Conservation (phyloP, 2,113 vertebrate species). For the Nasalis larvatus region DNA sequence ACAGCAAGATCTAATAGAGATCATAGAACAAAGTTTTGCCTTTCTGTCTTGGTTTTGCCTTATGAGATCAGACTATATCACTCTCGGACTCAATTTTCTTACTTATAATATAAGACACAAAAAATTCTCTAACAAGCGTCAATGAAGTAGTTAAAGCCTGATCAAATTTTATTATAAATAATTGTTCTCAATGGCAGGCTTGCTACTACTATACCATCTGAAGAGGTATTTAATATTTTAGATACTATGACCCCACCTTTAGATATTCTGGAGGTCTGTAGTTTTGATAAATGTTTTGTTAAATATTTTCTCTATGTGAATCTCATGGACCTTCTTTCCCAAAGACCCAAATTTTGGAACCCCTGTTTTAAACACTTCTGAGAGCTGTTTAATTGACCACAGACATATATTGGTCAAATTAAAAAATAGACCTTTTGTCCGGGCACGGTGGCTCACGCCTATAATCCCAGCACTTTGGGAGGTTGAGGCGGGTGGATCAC, state of each 20-base stretch:
- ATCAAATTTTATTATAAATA: conserved; percentile 24
- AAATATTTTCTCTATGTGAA: not conserved
- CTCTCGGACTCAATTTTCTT: not conserved
- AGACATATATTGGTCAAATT: not conserved
- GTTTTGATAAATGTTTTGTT: not conserved
- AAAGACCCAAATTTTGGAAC: not conserved
- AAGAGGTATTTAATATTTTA: not conserved
- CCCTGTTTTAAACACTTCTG: not conserved
- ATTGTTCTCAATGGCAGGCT: not conserved
- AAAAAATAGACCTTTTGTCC: not conserved
- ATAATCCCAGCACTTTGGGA: no score
- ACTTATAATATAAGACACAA: not conserved
- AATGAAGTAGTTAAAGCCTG: not conserved
- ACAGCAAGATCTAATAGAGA: not conserved
- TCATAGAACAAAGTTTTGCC: not conserved
- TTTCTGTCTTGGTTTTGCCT: not conserved
- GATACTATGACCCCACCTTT: not conserved
- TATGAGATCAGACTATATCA: not conserved
- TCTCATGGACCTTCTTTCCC: not conserved
- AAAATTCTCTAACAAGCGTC: not conserved
- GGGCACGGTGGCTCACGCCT: no score
- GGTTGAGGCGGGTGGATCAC: no score
- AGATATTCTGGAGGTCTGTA: not conserved
- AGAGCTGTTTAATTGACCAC: not conserved
- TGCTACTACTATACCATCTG: not conserved